Evolutionary conservation across 2,113 vertebrate species (phyloP), one percentile per base, ranked within the genome.

Genomic region (Brachirus orientalis): DNA sequence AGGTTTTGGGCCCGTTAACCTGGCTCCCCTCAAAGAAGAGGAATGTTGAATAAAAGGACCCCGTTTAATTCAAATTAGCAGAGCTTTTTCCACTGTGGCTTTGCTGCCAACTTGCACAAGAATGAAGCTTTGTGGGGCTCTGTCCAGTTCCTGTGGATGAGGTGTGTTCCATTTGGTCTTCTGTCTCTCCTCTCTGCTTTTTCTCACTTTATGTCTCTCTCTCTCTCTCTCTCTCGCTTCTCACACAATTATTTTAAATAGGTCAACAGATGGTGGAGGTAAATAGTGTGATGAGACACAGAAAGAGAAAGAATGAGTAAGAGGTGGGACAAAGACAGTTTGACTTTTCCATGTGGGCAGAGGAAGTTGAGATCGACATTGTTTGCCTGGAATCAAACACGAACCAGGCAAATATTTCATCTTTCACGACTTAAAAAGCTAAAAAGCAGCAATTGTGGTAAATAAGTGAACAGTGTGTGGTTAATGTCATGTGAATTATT

Each of bases 191-290:
- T 20, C 17, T 69, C 22, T 44, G 4, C 40, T 41, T 47, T 11
- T 36, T 51, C 38, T 38, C 53, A 28, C 35, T 35, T 53, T 43
- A 28, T 20, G 3, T 3, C 18, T 43, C 47, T 13, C 40, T 43
- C 28, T 28, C 33, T 46, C 56, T 36, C 51, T 57, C 57, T 16
- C 17, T 38, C 38, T n/a, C 9, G 20, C 12, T 60, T 48, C 57
- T 67, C 63, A 54, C 22, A 54, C 52, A 60, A 54, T 56, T 64
- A 68, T 63, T 72, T 60, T 78, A 89, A 85, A 86, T 86, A 78
- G 77, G 72, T 86, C 83, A 80, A 55, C 86, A 88, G 78, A 89
- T 88, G 86, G 87, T 65, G 64, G 44, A 54, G 37, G 62, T 22
- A 68, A 69, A 55, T 61, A 45, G 58, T 50, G 63, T 63, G 60